Evolutionary conservation across 2,113 vertebrate species (phyloP).

Genomic region (Ammospiza nelsoni): DNA sequence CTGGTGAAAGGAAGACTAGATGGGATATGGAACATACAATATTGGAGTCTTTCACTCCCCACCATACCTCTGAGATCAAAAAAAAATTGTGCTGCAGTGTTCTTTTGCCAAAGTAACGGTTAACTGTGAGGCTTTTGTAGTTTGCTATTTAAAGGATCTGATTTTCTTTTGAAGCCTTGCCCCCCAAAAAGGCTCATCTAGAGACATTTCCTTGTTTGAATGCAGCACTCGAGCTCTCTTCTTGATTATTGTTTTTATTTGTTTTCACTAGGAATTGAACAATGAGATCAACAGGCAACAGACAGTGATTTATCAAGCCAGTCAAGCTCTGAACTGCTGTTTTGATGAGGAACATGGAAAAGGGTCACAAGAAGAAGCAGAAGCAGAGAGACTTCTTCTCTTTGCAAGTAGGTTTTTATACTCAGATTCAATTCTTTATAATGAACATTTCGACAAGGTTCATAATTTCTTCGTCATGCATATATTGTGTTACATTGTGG

Average conservation of each 20-base stretch:
- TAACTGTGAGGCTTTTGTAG: background rate
- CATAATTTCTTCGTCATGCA: background rate
- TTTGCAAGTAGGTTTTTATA: constrained; percentile 86
- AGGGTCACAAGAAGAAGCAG: constrained; percentile 94
- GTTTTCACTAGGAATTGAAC: constrained; percentile 75
- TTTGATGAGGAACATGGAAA: constrained; percentile 95
- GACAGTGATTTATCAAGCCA: constrained; percentile 95
- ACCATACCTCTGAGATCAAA: background rate
- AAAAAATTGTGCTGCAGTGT: background rate
- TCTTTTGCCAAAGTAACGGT: background rate
- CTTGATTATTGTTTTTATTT: background rate
- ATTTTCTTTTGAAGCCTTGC: background rate
- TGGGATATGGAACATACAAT: background rate
- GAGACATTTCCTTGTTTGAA: background rate
- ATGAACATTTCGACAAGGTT: rapidly evolving
- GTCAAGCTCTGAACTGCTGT: constrained; percentile 97
- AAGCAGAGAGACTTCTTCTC: constrained; percentile 92
- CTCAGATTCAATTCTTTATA: background rate
- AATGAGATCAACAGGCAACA: constrained; percentile 95
- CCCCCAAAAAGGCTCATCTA: background rate
- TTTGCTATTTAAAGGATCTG: background rate
- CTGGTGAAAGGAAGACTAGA: background rate
- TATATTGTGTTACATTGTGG: background rate
- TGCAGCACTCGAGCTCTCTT: background rate
- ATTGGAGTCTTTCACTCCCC: background rate